Base-by-base conservation (phyloP, 2,888 invertebrate species). In the Adelognathus sp. region DNA sequence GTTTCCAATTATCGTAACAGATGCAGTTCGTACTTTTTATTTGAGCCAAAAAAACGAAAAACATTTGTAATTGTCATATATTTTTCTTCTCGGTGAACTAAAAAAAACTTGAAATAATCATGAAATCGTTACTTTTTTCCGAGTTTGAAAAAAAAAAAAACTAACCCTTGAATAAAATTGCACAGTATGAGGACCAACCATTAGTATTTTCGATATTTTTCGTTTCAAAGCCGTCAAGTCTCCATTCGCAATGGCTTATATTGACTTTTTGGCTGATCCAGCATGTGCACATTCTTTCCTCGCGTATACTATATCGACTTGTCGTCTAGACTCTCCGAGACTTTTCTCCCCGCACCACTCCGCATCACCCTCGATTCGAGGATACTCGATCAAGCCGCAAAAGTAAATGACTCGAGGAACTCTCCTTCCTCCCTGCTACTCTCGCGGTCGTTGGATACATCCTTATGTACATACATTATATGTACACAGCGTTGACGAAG, bases 271-370 rank as follows among this genome's bases (percentile, higher is more conserved):
- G 3, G 54, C 61, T 69, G 64, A 73, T 46, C 33, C 31, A 9
- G 36, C 44, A 44, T 27, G 14, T 39, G n/a, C 4, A 50, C 52
- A 63, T 60, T 31, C n/a, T 33, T 46, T 24, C 46, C 1, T 6
- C 3, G n/a, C 9, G 21, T 14, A 50, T 50, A 44, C 21, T 46
- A 36, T 18, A 61, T 36, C 33, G 46, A 39, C 24, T 69, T 24
- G 63, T 63, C 63, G 73, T 78, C 73, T 78, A 78, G 78, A 78
- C 78, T 70, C 2, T 9, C 27, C 3, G 18, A 67, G 69, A 54
- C 69, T 69, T 41, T 5, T 67, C 60, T 16, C 46, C 54, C n/a
- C n/a, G n/a, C 33, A 27, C 24, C 33, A 31, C 24, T 63, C 50
- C 21, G 7, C 41, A 52, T 69, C 69, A 64, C 73, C 78, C 69